Evolutionary conservation across 1,140 invertebrate genomes (phyloP), one percentile per base, ranked within the genome.

Genomic region (Bombus impatiens): DNA sequence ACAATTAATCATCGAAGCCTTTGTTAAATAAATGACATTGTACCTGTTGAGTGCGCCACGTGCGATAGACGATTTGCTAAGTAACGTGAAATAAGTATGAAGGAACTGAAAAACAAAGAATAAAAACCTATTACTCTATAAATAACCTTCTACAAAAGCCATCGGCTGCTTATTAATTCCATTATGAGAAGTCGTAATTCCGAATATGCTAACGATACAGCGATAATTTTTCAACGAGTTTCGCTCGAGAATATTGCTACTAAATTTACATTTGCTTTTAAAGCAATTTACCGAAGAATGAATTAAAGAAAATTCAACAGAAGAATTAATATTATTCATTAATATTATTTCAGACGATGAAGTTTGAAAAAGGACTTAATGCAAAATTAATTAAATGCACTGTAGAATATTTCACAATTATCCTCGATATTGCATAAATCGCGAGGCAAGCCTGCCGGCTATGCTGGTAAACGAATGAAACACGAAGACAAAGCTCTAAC

Each of bases 1-100:
- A 25, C 35, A 77, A 83, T 83, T 77, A 83, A 83, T 77, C 81
- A n/a, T 15, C 71, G 25, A 12, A 15, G 22, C 35, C 76, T 77
- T 77, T 37, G 62, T 82, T 18, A 59, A 68, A 42, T 6, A 77
- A 53, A 83, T 28, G 42, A 53, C 35, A 67, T 37, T 76, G 40
- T 68, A 53, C 25, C 32, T 76, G 47, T 76, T 25, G 28, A 44
- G 10, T 22, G 10, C 1, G 2, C 8, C 5, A 37, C 32, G 44
- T 8, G 47, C 35, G 18, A 25, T 12, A 15, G 6, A 22, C 18
- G 47, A 53, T 22, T 22, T 53, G 18, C 71, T 13, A 37, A 35
- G 18, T 65, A 37, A 74, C 32, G 53, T 37, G 40, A n/a, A 82
- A 62, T 12, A 74, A 74, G 10, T 32, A 44, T 3, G 3, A 72